A percentile compares a stretch with the other conserved stretches of the same genome.
These are phyloP conservation scores for Lepeophtheirus nordmannii DNA, from an alignment of 2,888 invertebrate genomes.

Conservation along the genomic window DNA sequence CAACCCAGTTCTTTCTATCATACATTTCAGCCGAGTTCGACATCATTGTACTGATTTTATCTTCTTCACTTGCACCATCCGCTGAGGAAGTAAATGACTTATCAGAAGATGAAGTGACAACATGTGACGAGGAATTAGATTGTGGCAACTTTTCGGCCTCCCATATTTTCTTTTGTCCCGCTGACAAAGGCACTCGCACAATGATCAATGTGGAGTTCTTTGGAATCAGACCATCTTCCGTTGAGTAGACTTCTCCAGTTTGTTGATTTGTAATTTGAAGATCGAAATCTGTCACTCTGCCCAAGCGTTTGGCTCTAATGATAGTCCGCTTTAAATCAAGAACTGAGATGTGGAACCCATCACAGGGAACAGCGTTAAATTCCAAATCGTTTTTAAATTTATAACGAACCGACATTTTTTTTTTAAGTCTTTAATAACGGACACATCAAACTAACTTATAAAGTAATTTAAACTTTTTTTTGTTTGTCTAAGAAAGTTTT, in stretches of 20 bases:
- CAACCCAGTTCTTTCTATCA: constrained; percentile 46
- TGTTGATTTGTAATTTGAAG: constrained; percentile 90
- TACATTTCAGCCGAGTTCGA: constrained; percentile 90
- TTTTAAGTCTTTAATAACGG: neutral
- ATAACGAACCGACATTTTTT: constrained; percentile 81
- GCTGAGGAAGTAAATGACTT: neutral
- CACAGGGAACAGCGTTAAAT: constrained; percentile 89
- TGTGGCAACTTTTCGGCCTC: constrained; percentile 24
- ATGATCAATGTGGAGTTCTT: constrained; percentile 94
- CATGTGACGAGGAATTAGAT: neutral
- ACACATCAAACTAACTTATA: too few relatives aligned
- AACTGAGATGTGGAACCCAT: constrained; percentile 89
- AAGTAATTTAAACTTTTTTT: too few relatives aligned
- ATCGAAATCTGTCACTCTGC: constrained; percentile 85
- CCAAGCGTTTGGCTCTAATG: constrained; percentile 82
- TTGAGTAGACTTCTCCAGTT: constrained; percentile 87
- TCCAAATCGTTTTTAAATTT: constrained; percentile 94
- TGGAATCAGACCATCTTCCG: constrained; percentile 77
- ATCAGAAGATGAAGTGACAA: neutral
- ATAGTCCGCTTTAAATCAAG: constrained; percentile 88
- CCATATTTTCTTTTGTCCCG: constrained; percentile 46
- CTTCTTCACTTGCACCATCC: constrained; percentile 50
- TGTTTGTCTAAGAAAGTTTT: too few relatives aligned
- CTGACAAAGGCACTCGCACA: constrained; percentile 70
- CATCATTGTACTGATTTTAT: constrained; percentile 95